Evolutionary conservation across 1,140 invertebrate genomes (phyloP).

Genomic region (Pachypsylla venusta): DNA sequence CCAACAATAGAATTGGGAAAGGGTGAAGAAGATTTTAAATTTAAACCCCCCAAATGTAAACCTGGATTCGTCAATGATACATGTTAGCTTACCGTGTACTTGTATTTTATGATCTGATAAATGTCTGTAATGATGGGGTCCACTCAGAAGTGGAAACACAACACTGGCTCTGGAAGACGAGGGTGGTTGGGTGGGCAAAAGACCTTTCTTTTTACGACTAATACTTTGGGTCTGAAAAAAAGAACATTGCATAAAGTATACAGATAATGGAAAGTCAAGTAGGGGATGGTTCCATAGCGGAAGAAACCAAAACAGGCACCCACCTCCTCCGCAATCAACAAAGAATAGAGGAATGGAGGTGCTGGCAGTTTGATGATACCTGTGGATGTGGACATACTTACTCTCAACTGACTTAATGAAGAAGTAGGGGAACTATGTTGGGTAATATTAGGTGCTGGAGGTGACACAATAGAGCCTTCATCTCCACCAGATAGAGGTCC

Average conservation of each 20-base stretch:
- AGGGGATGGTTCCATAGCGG: no score
- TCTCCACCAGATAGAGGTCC: background rate
- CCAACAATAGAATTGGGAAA: no score
- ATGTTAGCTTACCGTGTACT: no score
- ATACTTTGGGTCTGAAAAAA: background rate
- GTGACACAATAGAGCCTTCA: background rate
- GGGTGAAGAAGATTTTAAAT: no score
- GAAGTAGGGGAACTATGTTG: background rate
- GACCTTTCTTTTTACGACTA: slow-evolving; percentile 31
- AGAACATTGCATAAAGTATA: no score
- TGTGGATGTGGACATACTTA: background rate
- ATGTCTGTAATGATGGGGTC: slow-evolving; percentile 26
- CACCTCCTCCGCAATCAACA: no score
- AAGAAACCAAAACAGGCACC: no score
- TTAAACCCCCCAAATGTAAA: no score
- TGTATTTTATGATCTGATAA: background rate
- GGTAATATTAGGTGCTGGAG: background rate
- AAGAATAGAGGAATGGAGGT: no score
- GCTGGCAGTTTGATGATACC: slow-evolving; percentile 4
- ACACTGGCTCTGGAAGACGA: slow-evolving; percentile 55
- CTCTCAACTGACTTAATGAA: background rate
- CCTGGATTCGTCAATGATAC: no score
- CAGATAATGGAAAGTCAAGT: no score
- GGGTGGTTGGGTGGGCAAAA: slow-evolving; percentile 46
- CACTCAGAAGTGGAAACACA: slow-evolving; percentile 50